These are phyloP conservation scores for Xerus rutilus DNA, from an alignment of 2,797 vertebrate species.

Conservation along the genomic window DNA sequence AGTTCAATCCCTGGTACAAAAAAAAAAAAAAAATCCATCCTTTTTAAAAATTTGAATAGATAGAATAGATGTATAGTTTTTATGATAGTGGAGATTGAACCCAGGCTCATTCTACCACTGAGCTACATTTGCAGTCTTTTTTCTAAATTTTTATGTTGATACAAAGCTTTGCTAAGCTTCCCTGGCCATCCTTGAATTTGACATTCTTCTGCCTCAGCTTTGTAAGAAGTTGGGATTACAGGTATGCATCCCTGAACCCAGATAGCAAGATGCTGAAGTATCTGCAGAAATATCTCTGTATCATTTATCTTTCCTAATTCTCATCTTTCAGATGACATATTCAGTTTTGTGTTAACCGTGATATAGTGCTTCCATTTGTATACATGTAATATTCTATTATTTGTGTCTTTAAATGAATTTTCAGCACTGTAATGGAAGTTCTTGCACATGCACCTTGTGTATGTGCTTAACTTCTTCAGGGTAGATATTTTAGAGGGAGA, in stretches of 20 bases:
- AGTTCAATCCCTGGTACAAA: too few species aligned
- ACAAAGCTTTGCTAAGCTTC: too few species aligned
- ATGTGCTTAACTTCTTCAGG: not conserved
- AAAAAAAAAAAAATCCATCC: too few species aligned
- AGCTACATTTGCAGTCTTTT: not conserved
- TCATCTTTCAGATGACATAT: not conserved
- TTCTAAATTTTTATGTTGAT: not conserved
- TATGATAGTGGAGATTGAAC: too few species aligned
- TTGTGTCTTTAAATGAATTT: not conserved
- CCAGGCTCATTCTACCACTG: not conserved
- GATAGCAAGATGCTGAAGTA: not conserved
- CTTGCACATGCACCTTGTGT: fast-evolving
- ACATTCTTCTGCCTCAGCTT: too few species aligned
- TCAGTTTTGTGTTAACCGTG: not conserved
- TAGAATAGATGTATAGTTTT: not conserved
- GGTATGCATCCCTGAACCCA: too few species aligned
- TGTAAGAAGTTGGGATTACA: too few species aligned
- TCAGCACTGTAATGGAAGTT: not conserved
- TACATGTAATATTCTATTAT: not conserved
- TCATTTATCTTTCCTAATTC: not conserved
- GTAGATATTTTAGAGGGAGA: not conserved
- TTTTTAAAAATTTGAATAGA: not conserved
- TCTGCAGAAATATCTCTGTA: not conserved
- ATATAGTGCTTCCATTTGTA: not conserved
- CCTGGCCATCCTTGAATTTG: too few species aligned